phyloP scores from a whole-genome alignment of 2,113 vertebrate species.

The Aix galericulata region DNA sequence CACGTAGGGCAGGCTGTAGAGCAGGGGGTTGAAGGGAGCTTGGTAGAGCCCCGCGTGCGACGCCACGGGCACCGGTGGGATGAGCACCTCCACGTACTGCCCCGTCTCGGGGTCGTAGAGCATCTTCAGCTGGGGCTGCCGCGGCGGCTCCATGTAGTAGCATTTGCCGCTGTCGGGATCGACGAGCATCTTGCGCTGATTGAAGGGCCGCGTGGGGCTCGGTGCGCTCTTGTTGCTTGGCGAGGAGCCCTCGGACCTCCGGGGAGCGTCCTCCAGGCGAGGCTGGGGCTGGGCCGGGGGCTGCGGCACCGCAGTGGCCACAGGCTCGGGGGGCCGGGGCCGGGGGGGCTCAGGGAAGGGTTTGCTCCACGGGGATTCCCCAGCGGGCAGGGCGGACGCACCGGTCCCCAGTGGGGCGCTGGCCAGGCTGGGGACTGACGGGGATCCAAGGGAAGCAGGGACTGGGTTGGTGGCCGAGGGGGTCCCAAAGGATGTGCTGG shows the following conservation, averaged over 20 bases:
- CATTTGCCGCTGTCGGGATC: slow-evolving; percentile 94
- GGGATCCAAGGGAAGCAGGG: background rate
- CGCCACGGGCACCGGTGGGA: slow-evolving; percentile 82
- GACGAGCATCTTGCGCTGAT: slow-evolving; percentile 84
- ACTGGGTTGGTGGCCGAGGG: background rate
- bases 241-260: background rate
- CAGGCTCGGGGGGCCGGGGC: background rate
- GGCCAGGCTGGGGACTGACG: background rate
- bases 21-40: slow-evolving; percentile 78
- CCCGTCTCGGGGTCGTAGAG: slow-evolving; percentile 93
- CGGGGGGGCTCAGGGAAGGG: background rate
- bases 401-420: fast-evolving
- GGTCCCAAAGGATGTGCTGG: background rate
- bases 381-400: background rate
- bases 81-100: slow-evolving; percentile 93
- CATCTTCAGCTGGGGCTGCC: slow-evolving; percentile 88
- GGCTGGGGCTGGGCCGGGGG: background rate
- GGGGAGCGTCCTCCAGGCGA: background rate
- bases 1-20: slow-evolving; percentile 83
- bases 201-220: background rate
- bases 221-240: background rate
- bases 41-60: slow-evolving; percentile 83
- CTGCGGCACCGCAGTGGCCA: fast-evolving
- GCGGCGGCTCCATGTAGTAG: slow-evolving; percentile 89
- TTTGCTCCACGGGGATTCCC: slow-evolving; percentile 8